Base-by-base conservation (phyloP, 23 tunicate species). In the Oikopleura dioica region DNA sequence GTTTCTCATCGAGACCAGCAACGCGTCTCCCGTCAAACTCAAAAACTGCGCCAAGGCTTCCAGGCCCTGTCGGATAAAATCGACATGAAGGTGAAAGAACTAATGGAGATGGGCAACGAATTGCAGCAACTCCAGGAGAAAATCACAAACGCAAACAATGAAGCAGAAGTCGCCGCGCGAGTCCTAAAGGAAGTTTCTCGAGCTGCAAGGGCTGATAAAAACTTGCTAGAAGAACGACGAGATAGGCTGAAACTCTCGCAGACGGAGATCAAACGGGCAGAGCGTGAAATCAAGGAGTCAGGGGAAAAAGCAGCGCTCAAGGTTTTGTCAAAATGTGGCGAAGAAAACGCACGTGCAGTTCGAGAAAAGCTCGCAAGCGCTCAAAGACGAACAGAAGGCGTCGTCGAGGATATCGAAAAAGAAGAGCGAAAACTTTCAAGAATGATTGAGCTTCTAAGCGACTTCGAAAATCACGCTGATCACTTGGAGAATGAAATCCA, bases 31-130 rank as follows among this genome's bases (percentile, higher is more conserved):
- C 29, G 72, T 2, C 72, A 63, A 63, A 31, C 72, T 63, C 72
- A 63, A 28, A 63, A 63, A 63, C 33, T 63, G 33, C 72, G 72
- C 26, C 72, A 63, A 63, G 72, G 72, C 2, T 63, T 63, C 72
- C 72, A 63, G 72, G 72, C 72, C 26, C 33, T 63, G 26, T 63
- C 72, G 30, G 72, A 63, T 31, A 63, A 63, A 63, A 63, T 63
- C 72, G 72, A 63, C 33, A 24, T 63, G 33, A 63, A 63, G 26
- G 26, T 63, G 30, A 63, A 63, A 63, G 72, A 63, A 28, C 72
- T 63, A 23, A 23, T 63, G 4, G 72, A 63, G 26, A 63, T 63
- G 72, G 26, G 26, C 33, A 24, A 2, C 72, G 72, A 63, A 28
- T 28, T 63, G 5, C 30, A 2, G 30, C 72, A 63, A 63, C 72